phyloP scores from a whole-genome alignment of 2,113 vertebrate genomes.

The Pachycephala philippinensis region DNA sequence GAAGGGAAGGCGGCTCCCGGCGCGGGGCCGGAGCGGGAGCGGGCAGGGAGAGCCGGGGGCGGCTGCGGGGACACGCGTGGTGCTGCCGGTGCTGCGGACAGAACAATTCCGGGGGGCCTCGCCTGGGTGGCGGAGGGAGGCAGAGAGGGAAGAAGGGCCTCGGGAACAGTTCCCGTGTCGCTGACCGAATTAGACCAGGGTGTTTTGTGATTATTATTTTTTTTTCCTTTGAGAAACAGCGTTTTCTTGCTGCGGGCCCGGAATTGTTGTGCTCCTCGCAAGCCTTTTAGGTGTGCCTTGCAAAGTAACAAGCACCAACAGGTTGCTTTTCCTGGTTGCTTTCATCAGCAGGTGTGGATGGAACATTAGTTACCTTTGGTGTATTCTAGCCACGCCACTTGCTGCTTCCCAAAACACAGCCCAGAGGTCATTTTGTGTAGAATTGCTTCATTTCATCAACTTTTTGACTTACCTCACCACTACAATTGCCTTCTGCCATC shows the following conservation, averaged over 20 bases:
- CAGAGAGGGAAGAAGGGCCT: too few relatives aligned
- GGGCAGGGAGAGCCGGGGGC: neutral
- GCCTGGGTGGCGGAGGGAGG: neutral
- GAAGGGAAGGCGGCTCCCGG: neutral
- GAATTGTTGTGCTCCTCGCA: neutral
- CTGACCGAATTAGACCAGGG: fast-evolving
- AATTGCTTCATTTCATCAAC: neutral
- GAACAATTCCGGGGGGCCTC: neutral
- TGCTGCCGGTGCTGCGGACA: neutral
- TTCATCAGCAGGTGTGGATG: neutral
- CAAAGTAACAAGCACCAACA: neutral
- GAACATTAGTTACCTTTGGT: neutral
- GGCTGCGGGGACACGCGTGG: neutral
- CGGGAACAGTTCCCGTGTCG: fast-evolving
- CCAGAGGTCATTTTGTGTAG: fast-evolving
- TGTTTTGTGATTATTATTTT: fast-evolving
- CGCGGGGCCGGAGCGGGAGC: neutral
- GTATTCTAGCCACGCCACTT: fast-evolving
- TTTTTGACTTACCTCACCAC: fast-evolving
- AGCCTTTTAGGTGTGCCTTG: too few relatives aligned
- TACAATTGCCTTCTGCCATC: fast-evolving
- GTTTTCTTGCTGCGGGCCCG: neutral
- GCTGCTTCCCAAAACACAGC: neutral
- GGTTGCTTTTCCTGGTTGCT: neutral
- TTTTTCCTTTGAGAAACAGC: too few relatives aligned